Evolutionary conservation across 2,888 invertebrate species (phyloP).

Genomic region (Ephialtes manifestator): DNA sequence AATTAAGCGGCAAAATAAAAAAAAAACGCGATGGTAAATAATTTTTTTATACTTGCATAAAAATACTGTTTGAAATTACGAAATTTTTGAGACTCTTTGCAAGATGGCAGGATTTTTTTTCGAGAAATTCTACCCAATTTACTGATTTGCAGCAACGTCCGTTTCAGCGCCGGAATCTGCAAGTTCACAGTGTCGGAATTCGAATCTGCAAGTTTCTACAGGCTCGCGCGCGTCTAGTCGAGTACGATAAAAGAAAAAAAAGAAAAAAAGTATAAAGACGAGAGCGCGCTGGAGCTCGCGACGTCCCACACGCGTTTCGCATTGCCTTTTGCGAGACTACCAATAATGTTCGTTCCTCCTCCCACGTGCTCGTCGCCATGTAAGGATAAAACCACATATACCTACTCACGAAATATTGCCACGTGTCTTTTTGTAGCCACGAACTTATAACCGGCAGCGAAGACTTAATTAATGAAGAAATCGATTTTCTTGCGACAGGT

Average conservation of each 20-base stretch:
- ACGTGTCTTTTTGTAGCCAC: not conserved
- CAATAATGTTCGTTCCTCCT: constrained; percentile 27
- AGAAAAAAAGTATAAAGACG: not conserved
- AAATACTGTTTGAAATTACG: too few species aligned
- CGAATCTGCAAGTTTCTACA: not conserved
- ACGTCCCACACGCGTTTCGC: constrained; percentile 5
- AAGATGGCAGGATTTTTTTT: too few species aligned
- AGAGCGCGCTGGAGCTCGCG: not conserved
- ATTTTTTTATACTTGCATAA: too few species aligned
- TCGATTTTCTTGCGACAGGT: too few species aligned
- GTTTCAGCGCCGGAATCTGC: too few species aligned
- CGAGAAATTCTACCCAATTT: too few species aligned
- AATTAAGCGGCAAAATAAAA: too few species aligned
- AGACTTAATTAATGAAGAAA: not conserved
- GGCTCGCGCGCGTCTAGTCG: not conserved
- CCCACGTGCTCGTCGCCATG: constrained; percentile 19
- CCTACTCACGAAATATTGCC: not conserved
- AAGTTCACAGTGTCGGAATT: too few species aligned
- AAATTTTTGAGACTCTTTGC: too few species aligned
- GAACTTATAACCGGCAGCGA: not conserved
- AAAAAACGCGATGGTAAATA: too few species aligned
- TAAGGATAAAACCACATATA: not conserved
- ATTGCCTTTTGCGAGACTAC: not conserved
- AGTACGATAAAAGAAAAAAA: constrained; percentile 1
- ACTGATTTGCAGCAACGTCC: too few species aligned